Evolutionary conservation across 1,140 invertebrate genomes (phyloP).

Genomic region (Ceratitis capitata): DNA sequence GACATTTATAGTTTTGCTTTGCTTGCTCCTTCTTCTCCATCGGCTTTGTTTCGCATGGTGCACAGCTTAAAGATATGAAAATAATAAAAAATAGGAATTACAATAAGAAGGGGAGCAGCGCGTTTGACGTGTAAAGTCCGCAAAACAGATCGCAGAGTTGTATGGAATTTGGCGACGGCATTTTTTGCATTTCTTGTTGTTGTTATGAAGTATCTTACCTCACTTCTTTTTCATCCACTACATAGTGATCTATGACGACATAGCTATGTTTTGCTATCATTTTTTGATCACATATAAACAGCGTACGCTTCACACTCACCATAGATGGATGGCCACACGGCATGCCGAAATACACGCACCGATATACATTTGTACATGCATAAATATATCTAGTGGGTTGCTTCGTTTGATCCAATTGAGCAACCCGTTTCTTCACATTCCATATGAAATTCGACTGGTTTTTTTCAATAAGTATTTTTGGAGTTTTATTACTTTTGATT

Average conservation of each 20-base stretch:
- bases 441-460: background rate
- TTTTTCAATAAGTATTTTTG: background rate
- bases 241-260: background rate
- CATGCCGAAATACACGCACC: background rate
- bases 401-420: background rate
- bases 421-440: slow-evolving; percentile 23
- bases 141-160: background rate
- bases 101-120: background rate
- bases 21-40: background rate
- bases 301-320: background rate
- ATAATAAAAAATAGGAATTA: background rate
- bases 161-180: slow-evolving; percentile 29
- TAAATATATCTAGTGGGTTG: background rate
- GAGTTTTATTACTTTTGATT: no score
- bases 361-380: background rate
- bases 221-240: background rate
- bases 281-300: background rate
- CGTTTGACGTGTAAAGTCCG: background rate
- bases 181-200: slow-evolving; percentile 14
- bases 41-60: background rate
- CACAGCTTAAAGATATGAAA: background rate
- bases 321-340: no score
- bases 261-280: background rate
- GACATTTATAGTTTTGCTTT: no score
- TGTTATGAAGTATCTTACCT: background rate